Percentiles rank a stretch among this genome's conserved stretches.
These are phyloP conservation scores for Neotoxoptera formosana DNA, from an alignment of 1,140 invertebrate species.

Conservation along the genomic window DNA sequence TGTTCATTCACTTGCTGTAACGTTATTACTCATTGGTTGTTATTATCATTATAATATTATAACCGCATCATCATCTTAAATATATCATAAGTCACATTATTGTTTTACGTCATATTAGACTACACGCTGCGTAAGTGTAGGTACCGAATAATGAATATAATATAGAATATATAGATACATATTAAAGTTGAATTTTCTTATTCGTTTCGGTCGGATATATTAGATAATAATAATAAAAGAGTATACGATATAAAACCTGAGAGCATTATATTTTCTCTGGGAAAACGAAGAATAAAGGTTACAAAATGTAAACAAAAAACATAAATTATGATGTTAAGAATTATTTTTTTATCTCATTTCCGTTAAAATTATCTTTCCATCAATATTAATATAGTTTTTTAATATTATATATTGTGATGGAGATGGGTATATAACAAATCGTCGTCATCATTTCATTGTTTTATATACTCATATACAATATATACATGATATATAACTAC, in stretches of 20 bases:
- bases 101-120: no score
- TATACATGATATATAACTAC: neutral
- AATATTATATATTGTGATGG: neutral
- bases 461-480: neutral
- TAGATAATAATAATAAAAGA: neutral
- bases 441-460: neutral
- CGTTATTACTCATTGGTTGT: neutral
- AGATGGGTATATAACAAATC: neutral
- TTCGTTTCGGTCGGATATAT: neutral
- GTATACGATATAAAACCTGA: neutral
- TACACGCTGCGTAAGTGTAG: neutral
- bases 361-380: neutral
- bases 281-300: neutral
- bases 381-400: neutral
- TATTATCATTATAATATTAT: neutral
- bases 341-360: neutral
- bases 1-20: neutral
- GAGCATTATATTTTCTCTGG: neutral
- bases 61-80: neutral
- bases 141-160: neutral
- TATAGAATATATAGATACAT: neutral
- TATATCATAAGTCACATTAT: neutral
- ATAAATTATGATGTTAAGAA: no score
- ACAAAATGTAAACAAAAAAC: neutral
- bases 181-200: neutral